Evolutionary conservation across 2,888 invertebrate genomes (phyloP), one percentile per base, ranked within the genome.

Genomic region (Trilocha varians): DNA sequence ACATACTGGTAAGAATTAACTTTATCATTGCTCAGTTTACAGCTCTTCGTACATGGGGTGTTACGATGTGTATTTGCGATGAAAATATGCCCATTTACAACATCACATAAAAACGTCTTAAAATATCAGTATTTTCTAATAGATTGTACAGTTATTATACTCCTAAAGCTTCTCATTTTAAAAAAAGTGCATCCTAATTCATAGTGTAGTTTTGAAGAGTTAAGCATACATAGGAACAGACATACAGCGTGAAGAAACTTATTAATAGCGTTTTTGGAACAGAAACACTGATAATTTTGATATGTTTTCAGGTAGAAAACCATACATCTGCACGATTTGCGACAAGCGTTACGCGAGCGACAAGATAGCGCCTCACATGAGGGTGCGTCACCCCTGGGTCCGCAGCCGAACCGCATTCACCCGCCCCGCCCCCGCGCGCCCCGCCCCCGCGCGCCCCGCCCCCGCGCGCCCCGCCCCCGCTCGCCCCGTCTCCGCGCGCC

Each of bases 311-410:
- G 78, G 78, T 4, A 73, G 58, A 32, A 66, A 77, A 45, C 79
- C 78, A 1, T 80, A 78, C 62, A 65, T 80, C 47, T 80, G 80
- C 41, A 61, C 68, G 2, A 55, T 70, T 13, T 80, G 80, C 58
- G 79, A 79, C 41, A 62, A 61, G 46, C 68, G 60, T 15, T 80
- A 79, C 66, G 62, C 72, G 0, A 78, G 74, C 5, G 79, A 80
- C 70, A 80, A 78, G 60, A 54, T 80, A 40, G 49, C 71, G 0
- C 62, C 57, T n/a, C 80, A 80, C 62, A 46, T 71, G 61, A 46
- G 55, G 34, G 51, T 59, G 18, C 74, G 70, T n/a, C 61, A 43
- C 53, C 14, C 52, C 5, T 42, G 49, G 36, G 50, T 48, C 33
- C 49, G 40, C 58, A 59, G 17, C 49, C 55, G 38, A 57, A 49